Evolutionary conservation across 2,888 invertebrate genomes (phyloP), one percentile per base, ranked within the genome.

Genomic region (Notocelia uddmanniana): DNA sequence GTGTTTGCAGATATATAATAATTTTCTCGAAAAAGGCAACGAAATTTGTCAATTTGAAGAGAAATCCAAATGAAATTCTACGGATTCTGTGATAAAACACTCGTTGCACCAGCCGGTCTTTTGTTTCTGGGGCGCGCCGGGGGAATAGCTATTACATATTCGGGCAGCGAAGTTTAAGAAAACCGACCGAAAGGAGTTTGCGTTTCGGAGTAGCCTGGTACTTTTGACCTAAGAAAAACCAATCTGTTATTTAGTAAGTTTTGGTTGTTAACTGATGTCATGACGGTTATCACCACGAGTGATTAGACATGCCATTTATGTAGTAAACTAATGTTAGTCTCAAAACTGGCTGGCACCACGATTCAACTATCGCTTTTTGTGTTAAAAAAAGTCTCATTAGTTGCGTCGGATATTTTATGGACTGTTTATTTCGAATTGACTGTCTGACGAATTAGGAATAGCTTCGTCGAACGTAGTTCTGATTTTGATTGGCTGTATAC

Each of bases 301-400:
- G 80, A 80, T 80, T 76, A 72, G 68, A 77, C 69, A 81, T 80
- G 81, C 82, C 81, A 82, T 82, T 79, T 80, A 77, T 76, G 77
- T 76, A 79, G 76, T 74, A 75, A 73, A 76, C 73, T 73, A 73
- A 68, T 73, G 54, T 71, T 59, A 74, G 75, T 63, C 50, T 26
- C 63, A 15, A 52, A 23, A 37, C 21, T 37, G 37, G 26, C 13
- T 19, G 41, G 45, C 52, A 45, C 62, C 34, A n/a, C 64, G 26
- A 67, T 73, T 74, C 75, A 77, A 75, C 79, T 77, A 76, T 76
- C 72, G 74, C 76, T 76, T 81, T 80, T 75, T 78, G 15, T 59
- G 64, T 70, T 64, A 79, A 79, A 79, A 79, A 79, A 78, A 76
- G 76, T 77, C 73, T 67, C 73, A 70, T 75, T 74, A 76, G 78